These are phyloP conservation scores for Caerostris darwini DNA, from an alignment of 1,140 invertebrate species.

Conservation along the genomic window DNA sequence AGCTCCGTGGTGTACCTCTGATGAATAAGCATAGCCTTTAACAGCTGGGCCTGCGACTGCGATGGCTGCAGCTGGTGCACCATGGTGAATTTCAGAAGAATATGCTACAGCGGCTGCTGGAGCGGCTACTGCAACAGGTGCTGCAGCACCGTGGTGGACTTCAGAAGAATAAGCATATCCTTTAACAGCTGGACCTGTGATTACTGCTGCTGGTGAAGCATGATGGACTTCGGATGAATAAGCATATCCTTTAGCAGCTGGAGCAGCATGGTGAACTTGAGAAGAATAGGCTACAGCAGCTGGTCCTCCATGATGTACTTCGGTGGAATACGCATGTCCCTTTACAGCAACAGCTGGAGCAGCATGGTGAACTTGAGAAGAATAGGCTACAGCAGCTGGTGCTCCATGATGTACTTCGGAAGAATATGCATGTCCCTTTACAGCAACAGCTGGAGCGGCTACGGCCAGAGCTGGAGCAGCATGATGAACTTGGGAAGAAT, in stretches of 20 bases:
- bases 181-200: background rate
- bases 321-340: constrained; percentile 48
- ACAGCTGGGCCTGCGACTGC: constrained; percentile 7
- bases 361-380: constrained; percentile 41
- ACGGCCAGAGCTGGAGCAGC: background rate
- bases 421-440: constrained; percentile 59
- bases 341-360: background rate
- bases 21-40: background rate
- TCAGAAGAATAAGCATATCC: constrained; percentile 38
- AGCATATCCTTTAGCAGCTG: constrained; percentile 44
- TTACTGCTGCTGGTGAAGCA: background rate
- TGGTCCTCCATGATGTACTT: constrained; percentile 39
- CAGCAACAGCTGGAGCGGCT: background rate
- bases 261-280: background rate
- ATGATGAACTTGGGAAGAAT: constrained; percentile 29
- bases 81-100: background rate
- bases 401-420: constrained; percentile 62
- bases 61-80: constrained; percentile 12
- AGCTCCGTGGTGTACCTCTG: constrained; percentile 55
- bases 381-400: constrained; percentile 31
- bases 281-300: background rate
- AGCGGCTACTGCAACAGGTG: background rate
- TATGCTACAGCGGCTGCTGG: background rate
- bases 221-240: constrained; percentile 63
- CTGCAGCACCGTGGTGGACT: constrained; percentile 12